Percentiles rank a stretch among this genome's conserved stretches.
Evolutionary conservation across 2,113 vertebrate species (phyloP).

Genomic region (Notarius lentiginosus): DNA sequence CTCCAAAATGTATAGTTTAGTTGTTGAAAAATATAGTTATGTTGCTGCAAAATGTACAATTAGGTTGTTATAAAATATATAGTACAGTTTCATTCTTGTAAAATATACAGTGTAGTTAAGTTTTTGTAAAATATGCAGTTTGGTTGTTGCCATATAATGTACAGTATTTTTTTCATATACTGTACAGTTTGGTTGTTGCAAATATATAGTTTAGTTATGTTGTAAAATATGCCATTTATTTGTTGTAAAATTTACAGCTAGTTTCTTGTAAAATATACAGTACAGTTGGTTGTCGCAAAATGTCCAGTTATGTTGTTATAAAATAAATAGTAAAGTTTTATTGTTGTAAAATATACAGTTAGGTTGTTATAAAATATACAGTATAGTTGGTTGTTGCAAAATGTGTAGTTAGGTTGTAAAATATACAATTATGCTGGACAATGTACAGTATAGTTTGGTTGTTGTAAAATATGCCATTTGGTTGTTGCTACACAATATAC

Average conservation of each 20-base stretch:
- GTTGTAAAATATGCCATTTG: background rate
- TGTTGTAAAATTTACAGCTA: background rate
- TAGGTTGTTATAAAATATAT: background rate
- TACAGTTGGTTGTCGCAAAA: background rate
- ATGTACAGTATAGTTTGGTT: background rate
- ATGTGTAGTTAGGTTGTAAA: background rate
- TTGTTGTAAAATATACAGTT: background rate
- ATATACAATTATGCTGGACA: background rate
- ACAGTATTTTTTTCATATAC: background rate
- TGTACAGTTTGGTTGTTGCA: background rate
- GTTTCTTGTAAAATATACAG: background rate
- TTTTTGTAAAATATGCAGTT: background rate
- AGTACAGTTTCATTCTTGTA: background rate
- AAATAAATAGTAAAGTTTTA: background rate
- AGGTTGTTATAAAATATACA: background rate
- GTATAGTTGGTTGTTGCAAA: background rate
- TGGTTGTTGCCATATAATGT: background rate
- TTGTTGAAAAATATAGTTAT: background rate
- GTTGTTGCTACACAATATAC: background rate
- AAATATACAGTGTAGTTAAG: background rate
- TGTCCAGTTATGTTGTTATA: background rate
- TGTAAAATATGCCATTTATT: background rate
- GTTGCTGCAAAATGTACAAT: background rate
- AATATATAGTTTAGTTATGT: background rate
- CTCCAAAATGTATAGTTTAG: background rate